A percentile compares a stretch with the other conserved stretches of the same genome.
These are phyloP conservation scores for Harpagoxenus sublaevis DNA, from an alignment of 2,888 invertebrate genomes.

Conservation along the genomic window DNA sequence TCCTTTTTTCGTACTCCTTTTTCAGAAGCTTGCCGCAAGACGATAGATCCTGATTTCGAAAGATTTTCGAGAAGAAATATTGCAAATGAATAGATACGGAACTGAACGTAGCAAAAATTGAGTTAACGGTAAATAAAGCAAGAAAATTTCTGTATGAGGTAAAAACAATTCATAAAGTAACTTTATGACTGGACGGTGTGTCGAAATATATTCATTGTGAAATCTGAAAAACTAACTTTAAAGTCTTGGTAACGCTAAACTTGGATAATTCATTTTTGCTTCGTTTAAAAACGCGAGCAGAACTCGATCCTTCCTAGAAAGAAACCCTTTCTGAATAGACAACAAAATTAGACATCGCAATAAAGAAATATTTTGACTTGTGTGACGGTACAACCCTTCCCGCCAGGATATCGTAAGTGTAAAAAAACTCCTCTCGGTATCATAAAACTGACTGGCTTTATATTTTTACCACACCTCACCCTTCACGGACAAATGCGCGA, in stretches of 20 bases:
- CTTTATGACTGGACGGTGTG: conserved; percentile 57
- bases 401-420: conserved; percentile 73
- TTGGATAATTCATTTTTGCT: conserved; percentile 18
- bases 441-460: conserved; percentile 78
- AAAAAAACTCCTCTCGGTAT: conserved; percentile 73
- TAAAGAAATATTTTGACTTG: conserved; percentile 85
- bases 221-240: conserved; percentile 76
- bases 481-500: conserved; percentile 66
- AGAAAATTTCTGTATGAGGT: conserved; percentile 45
- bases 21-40: conserved; percentile 59
- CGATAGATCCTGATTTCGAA: conserved; percentile 47
- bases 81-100: background rate
- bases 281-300: background rate
- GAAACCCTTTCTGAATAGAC: conserved; percentile 69
- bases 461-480: conserved; percentile 79
- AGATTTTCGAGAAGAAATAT: background rate
- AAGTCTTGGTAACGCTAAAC: conserved; percentile 60
- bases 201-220: conserved; percentile 10
- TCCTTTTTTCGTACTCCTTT: conserved; percentile 73
- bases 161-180: conserved; percentile 49
- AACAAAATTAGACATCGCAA: conserved; percentile 77
- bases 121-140: conserved; percentile 52
- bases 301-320: background rate
- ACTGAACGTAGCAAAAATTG: conserved; percentile 44
- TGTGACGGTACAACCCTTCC: conserved; percentile 51